A percentile compares a stretch with the other conserved stretches of the same genome.
phyloP scores from a whole-genome alignment of 2,797 vertebrate species.

The Centropyge bicolor region DNA sequence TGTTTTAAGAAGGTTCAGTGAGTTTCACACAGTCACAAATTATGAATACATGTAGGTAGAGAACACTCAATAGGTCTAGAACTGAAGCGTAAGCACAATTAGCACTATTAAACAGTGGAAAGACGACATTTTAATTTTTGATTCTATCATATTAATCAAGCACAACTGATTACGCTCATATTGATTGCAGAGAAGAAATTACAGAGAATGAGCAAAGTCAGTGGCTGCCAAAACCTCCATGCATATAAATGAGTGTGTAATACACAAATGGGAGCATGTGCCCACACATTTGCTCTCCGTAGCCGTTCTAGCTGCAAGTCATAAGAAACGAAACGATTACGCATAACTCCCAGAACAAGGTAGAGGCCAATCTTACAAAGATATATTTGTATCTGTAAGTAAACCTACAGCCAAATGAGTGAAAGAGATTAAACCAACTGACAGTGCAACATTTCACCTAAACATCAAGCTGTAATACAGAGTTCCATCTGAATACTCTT shows the following conservation, averaged over 20 bases:
- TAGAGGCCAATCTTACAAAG: background rate
- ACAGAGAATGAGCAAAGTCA: slow-evolving; percentile 18
- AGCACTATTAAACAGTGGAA: background rate
- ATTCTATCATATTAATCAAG: background rate
- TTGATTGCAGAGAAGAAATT: background rate
- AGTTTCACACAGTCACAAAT: slow-evolving; percentile 13
- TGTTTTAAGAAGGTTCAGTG: slow-evolving; percentile 6
- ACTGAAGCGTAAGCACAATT: background rate
- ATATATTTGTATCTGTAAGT: background rate
- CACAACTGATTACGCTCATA: background rate
- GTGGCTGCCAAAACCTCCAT: background rate
- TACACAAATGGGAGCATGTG: background rate
- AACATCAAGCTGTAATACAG: background rate
- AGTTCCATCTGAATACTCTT: background rate
- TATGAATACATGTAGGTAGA: background rate
- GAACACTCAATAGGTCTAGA: background rate
- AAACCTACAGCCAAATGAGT: background rate
- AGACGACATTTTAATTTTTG: background rate
- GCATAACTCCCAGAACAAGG: background rate
- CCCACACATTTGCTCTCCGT: slow-evolving; percentile 12
- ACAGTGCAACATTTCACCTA: background rate
- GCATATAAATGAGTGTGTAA: background rate
- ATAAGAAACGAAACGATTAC: slow-evolving; percentile 21
- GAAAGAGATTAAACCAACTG: background rate
- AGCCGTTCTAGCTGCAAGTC: background rate